Base-by-base conservation (phyloP, 1,140 invertebrate genomes). In the Muscidifurax raptorellus region DNA sequence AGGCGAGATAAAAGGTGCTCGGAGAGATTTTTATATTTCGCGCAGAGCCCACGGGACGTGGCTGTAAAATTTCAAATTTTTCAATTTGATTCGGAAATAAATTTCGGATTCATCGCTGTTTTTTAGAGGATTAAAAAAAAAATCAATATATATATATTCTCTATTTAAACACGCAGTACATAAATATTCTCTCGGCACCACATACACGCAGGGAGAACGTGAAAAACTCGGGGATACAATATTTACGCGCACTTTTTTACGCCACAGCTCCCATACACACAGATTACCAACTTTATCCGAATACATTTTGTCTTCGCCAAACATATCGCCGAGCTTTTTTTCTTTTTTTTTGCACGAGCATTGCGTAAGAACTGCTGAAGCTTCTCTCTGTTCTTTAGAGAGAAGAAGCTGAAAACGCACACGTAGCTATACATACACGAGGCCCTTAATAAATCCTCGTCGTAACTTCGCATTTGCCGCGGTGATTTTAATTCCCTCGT, bases 401-500 rank as follows among this genome's bases (percentile, higher is more conserved):
- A 67, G 76, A n/a, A 59, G 4, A 22, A 67, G 47, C 1, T 22
- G 59, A 76, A 15, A n/a, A 40, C 13, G 27, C 9, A 52, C 25
- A 83, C 30, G 81, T 71, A 82, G 28, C 74, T 52, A 25, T 80
- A 84, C 81, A 80, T 74, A 85, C 66, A 10, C 72, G 82, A 83
- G 69, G 71, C 74, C 75, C 87, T 83, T 88, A 84, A 91, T 91
- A 91, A 92, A 92, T 92, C 88, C 90, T 90, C 89, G 86, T 90
- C 90, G 86, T 90, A 90, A 89, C 88, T 91, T 89, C 87, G 89
- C 86, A 87, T 91, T 92, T 91, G 89, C 52, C 32, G 69, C 87
- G 89, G 88, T 89, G 89, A 90, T 92, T 92, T 92, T 90, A 90
- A 91, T 91, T 90, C 90, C 88, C 87, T 71, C 71, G 86, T 52